Evolutionary conservation across 1,140 invertebrate genomes (phyloP), one percentile per base, ranked within the genome.

Genomic region (Pachypsylla venusta): DNA sequence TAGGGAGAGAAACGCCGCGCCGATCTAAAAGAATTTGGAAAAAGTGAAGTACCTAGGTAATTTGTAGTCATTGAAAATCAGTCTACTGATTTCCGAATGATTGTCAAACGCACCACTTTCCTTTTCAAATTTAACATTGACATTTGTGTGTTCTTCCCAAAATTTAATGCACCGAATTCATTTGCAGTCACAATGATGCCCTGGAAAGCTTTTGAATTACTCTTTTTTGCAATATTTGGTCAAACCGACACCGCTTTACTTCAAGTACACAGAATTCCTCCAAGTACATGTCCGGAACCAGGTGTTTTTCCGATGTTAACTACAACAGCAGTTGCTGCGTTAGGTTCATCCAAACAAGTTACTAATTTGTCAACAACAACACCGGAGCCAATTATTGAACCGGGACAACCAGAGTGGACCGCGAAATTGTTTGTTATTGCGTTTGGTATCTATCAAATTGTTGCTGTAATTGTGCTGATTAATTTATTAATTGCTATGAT

Each of bases 401-500:
- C 42, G 16, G 42, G 71, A 40, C 84, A 87, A 70, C 82, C 84
- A 10, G 67, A 68, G 10, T 88, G 85, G 85, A 87, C 84, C 56
- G 81, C 79, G 65, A 81, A 81, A 65, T 76, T 87, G 61, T 88
- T 87, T 77, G 88, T 87, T 77, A 77, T 85, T 66, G 79, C 84
- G 62, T 87, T 85, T 74, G 85, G 84, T 58, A 85, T 95, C 67
- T 98, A 98, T 78, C 92, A 98, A 89, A 79, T 98, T 81, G 92
- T 98, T 59, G 96, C 93, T 57, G 87, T 98, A 63, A 89, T 99
- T 69, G 95, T 98, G 59, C 80, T 99, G 61, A 98, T 99, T 76
- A 99, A 99, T 77, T 81, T 98, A 59, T 83, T 99, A 67, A 99
- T 99, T 81, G 96, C 96, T 77, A 99, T 99, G 96, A 98, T 99